Base-by-base conservation (phyloP, 92 coral and sea anemone genomes). In the Paragorgia papillata region DNA sequence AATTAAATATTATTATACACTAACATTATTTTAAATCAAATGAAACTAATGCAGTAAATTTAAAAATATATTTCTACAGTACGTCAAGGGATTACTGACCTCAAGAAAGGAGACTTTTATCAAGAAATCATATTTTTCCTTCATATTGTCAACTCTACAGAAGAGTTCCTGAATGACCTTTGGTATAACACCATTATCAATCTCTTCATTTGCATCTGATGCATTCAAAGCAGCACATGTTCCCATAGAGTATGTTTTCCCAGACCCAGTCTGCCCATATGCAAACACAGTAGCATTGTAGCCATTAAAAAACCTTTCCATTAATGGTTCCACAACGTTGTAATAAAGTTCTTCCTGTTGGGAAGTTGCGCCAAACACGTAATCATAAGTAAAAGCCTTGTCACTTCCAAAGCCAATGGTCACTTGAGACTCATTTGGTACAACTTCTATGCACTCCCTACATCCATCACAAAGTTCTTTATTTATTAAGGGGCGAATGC, bases 251-350 rank as follows among this genome's bases (percentile, higher is more conserved):
- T 79, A 91, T 14, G 98, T 94, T 44, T 94, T 94, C 0, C 98
- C 98, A 5, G 98, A 94, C 6, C 98, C 98, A 0, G 98, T 94
- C 46, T 94, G 98, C 1, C 98, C 98, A 67, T 94, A 94, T 0
- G 98, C 98, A 9, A 94, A 64, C n/a, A 94, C 91, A 2, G 98
- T 94, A 1, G 97, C 97, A 56, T 94, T 94, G 49, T 94, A 94
- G 0, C 98, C 98, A 10, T 69, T 85, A 49, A 88, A 94, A 35
- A 91, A 86, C 41, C 88, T 85, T 14, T 91, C 92, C 31, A 94
- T 60, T 57, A 94, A 78, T 1, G 98, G 98, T 22, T 79, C 80
- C 22, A 91, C 97, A 0, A 90, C 89, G 27, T 91, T 69, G 9
- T 28, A 58, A 69, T 84, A 94, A 18, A 94, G 87, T 17, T 86